These are phyloP conservation scores for Prolemur simus DNA, from an alignment of 2,113 vertebrate genomes.

Conservation along the genomic window DNA sequence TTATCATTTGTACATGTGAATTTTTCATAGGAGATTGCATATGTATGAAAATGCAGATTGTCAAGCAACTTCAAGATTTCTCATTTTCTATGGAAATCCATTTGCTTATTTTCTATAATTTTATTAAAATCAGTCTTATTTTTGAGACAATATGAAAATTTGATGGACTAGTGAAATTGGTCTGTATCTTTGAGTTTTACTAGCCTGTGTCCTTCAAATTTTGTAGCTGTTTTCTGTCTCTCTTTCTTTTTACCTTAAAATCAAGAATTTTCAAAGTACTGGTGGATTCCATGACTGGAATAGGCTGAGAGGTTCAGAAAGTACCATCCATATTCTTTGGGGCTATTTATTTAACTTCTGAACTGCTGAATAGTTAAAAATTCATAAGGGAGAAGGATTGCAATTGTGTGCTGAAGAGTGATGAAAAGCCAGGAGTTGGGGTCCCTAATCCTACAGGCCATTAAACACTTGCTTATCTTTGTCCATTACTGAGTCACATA, in stretches of 20 bases:
- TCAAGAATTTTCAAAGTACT: background rate
- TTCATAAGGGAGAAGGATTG: background rate
- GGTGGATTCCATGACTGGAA: background rate
- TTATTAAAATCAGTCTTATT: background rate
- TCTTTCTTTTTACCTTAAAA: background rate
- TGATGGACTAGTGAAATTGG: background rate
- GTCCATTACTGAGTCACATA: background rate
- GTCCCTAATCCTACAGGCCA: background rate
- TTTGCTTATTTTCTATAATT: background rate
- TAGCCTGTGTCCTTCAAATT: background rate
- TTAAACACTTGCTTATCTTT: background rate
- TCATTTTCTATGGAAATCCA: background rate
- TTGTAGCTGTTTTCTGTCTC: background rate
- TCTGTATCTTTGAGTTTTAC: background rate
- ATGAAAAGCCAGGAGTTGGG: background rate
- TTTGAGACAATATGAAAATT: background rate
- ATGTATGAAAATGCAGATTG: background rate
- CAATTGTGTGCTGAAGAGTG: background rate
- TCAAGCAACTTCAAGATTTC: background rate
- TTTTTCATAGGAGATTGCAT: background rate
- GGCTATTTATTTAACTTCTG: background rate
- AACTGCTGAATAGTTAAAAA: background rate
- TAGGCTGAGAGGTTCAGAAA: background rate
- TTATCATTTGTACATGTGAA: background rate
- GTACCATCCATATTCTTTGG: background rate